These are phyloP conservation scores for Hypocryptadius cinnamomeus DNA, from an alignment of 2,113 vertebrate species.

Conservation along the genomic window DNA sequence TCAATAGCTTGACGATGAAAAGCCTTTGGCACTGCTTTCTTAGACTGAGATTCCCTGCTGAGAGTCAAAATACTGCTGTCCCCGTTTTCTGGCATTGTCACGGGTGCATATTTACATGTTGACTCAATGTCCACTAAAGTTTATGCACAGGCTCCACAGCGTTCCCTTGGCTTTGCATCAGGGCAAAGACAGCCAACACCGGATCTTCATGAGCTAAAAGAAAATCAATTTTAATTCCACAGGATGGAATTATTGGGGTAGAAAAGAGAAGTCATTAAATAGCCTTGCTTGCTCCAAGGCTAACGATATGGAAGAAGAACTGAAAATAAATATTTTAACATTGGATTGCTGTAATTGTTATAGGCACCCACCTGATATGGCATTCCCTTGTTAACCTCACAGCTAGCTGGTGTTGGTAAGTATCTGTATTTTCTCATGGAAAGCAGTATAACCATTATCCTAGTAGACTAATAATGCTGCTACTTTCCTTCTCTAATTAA, in stretches of 20 bases:
- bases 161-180: neutral
- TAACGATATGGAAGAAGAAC: neutral
- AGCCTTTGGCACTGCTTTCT: neutral
- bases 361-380: neutral
- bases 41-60: neutral
- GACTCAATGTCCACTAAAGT: neutral
- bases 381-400: neutral
- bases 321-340: neutral
- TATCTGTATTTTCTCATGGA: neutral
- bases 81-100: neutral
- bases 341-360: neutral
- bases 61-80: neutral
- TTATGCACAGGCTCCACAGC: neutral
- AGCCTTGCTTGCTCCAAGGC: neutral
- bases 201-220: constrained; percentile 55
- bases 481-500: constrained; percentile 1
- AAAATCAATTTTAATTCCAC: constrained; percentile 71
- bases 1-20: neutral
- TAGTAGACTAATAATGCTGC: neutral
- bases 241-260: constrained; percentile 46
- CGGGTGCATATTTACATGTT: neutral
- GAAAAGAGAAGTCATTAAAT: constrained; percentile 59
- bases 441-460: neutral
- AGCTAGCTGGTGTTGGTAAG: neutral
- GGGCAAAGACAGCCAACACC: neutral